Evolutionary conservation across 1,140 invertebrate genomes (phyloP).

Genomic region (Atopsyche davidsoni): DNA sequence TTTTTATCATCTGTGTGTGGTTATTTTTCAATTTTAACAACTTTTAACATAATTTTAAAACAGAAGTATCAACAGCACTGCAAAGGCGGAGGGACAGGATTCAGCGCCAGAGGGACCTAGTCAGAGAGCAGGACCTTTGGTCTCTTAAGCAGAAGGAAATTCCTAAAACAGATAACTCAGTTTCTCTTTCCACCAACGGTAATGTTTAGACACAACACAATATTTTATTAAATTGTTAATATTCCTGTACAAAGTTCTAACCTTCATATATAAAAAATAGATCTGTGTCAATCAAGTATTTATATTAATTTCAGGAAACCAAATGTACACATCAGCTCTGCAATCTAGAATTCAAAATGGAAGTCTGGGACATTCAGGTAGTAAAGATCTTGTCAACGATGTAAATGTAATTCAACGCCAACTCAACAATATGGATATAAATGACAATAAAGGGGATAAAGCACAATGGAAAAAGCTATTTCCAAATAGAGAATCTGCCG

Average conservation of each 20-base stretch:
- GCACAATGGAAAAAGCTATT: neutral
- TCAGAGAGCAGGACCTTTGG: slow-evolving; percentile 58
- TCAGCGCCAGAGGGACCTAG: slow-evolving; percentile 72
- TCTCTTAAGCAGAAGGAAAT: slow-evolving; percentile 8
- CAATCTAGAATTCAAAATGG: slow-evolving; percentile 52
- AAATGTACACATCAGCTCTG: slow-evolving; percentile 50
- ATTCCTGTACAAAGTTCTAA: no score
- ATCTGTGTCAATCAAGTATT: neutral
- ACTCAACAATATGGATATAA: slow-evolving; percentile 14
- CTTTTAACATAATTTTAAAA: slow-evolving; percentile 5
- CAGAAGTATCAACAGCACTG: slow-evolving; percentile 68
- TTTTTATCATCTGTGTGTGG: neutral
- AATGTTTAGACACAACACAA: no score
- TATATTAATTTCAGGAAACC: slow-evolving; percentile 40
- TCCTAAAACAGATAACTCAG: no score
- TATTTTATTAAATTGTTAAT: no score
- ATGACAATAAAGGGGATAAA: neutral
- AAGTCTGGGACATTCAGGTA: slow-evolving; percentile 39
- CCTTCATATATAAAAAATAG: neutral
- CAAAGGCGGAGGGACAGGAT: slow-evolving; percentile 67
- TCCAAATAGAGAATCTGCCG: neutral
- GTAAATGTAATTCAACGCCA: slow-evolving; percentile 11
- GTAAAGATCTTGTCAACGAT: slow-evolving; percentile 6
- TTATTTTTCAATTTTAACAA: neutral
- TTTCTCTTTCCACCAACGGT: no score